These are phyloP conservation scores for Tiphia femorata DNA, from an alignment of 2,888 invertebrate genomes.

Conservation along the genomic window DNA sequence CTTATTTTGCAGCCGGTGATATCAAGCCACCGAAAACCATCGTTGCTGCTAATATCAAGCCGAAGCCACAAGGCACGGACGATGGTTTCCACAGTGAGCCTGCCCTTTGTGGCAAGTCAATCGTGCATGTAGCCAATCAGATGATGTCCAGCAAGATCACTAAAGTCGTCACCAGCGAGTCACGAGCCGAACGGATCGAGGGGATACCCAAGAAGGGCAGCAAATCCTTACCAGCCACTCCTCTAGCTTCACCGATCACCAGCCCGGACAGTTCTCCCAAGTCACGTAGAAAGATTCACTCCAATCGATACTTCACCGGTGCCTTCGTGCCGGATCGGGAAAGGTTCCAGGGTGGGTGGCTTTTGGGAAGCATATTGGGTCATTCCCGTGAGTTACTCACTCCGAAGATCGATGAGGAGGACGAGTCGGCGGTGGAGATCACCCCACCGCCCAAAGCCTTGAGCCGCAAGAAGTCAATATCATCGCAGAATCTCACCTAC, in stretches of 20 bases:
- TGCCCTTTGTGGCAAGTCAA: constrained; percentile 78
- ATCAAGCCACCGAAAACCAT: constrained; percentile 26
- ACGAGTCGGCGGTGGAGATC: constrained; percentile 47
- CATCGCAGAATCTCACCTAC: constrained; percentile 64
- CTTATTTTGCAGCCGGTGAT: constrained; percentile 30
- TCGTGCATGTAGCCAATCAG: constrained; percentile 71
- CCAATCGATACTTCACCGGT: constrained; percentile 76
- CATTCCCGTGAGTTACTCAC: constrained; percentile 76
- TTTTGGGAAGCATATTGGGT: constrained; percentile 76
- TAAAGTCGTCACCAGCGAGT: constrained; percentile 39
- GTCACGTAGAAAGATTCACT: constrained; percentile 67
- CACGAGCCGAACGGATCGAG: constrained; percentile 13
- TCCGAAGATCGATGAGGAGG: constrained; percentile 75
- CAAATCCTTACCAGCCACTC: constrained; percentile 79
- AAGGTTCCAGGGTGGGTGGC: constrained; percentile 74
- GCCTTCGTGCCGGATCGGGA: constrained; percentile 67
- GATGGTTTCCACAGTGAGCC: constrained; percentile 76
- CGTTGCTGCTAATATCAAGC: constrained; percentile 42
- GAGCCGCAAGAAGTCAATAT: constrained; percentile 67
- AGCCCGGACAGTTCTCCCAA: constrained; percentile 75
- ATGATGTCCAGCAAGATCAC: constrained; percentile 61
- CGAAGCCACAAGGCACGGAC: constrained; percentile 75
- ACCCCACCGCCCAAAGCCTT: constrained; percentile 50
- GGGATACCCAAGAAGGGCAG: constrained; percentile 70
- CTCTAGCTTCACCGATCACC: constrained; percentile 74